Conservation (phyloP, 2,888 invertebrate genomes). For the Tholera decimalis region DNA sequence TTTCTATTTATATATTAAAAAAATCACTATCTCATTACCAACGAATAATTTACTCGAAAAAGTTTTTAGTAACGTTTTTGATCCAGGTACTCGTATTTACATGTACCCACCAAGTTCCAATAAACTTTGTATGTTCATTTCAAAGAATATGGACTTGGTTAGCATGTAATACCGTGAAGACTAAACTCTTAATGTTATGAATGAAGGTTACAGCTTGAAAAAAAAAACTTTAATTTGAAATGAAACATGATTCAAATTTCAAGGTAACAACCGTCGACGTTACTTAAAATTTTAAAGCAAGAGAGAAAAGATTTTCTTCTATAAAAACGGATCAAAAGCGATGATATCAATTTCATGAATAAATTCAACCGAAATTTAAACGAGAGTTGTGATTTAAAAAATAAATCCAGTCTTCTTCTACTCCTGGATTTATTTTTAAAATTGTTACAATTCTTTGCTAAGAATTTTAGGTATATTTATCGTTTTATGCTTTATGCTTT, state of each 20-base stretch:
- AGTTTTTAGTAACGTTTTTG: too few relatives aligned
- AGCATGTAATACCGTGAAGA: conserved; percentile 33
- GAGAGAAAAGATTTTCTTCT: conserved; percentile 29
- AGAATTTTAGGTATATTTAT: conserved; percentile 17
- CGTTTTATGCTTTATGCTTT: conserved; percentile 2
- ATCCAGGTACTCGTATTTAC: too few relatives aligned
- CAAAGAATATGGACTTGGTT: conserved; percentile 28
- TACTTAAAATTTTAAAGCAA: conserved; percentile 27
- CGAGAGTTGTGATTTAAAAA: conserved; percentile 44
- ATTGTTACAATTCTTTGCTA: conserved; percentile 10
- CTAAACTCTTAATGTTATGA: too few relatives aligned
- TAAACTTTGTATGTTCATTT: too few relatives aligned
- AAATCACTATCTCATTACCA: too few relatives aligned
- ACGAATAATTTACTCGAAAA: too few relatives aligned
- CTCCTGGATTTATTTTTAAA: conserved; percentile 47
- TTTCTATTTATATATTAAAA: too few relatives aligned
- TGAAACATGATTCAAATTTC: conserved; percentile 15
- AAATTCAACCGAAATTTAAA: conserved; percentile 47
- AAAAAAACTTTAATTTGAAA: conserved; percentile 17
- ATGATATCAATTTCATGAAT: conserved; percentile 58
- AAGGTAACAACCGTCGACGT: neutral
- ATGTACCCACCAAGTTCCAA: too few relatives aligned
- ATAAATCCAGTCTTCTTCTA: conserved; percentile 48
- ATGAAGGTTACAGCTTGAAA: neutral
- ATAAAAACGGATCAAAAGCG: conserved; percentile 53